Conservation (phyloP, 2,113 vertebrate genomes). For the Lontra canadensis region DNA sequence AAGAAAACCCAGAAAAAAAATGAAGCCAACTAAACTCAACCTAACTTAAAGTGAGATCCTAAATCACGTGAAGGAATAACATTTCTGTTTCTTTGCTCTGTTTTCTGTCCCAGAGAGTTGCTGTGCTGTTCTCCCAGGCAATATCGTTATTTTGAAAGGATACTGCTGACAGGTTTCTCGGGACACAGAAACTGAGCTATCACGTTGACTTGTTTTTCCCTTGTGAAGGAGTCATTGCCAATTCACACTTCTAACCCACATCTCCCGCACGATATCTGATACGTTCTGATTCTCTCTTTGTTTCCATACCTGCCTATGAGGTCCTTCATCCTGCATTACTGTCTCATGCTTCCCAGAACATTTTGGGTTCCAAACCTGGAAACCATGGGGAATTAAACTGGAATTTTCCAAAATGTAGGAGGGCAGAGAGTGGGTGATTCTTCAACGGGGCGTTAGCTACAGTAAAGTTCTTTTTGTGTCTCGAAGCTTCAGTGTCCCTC, state of each 20-base stretch:
- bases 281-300: neutral
- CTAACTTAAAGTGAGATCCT: neutral
- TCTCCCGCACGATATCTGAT: rapidly evolving
- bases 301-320: neutral
- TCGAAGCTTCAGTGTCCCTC: neutral
- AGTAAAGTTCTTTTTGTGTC: neutral
- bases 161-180: neutral
- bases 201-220: neutral
- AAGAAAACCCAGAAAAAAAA: too few species aligned
- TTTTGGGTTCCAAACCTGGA: neutral
- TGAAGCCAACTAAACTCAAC: neutral
- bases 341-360: neutral
- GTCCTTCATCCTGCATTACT: neutral
- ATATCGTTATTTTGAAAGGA: slow-evolving; percentile 1
- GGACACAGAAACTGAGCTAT: neutral
- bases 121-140: neutral
- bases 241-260: neutral
- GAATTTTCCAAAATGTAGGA: neutral
- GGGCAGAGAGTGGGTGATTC: neutral
- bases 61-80: neutral
- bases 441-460: neutral
- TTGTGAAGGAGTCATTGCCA: neutral
- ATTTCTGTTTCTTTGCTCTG: neutral
- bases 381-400: neutral
- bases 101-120: neutral